Base-by-base conservation (phyloP, 2,888 invertebrate genomes). In the Hemistola chrysoprasaria region DNA sequence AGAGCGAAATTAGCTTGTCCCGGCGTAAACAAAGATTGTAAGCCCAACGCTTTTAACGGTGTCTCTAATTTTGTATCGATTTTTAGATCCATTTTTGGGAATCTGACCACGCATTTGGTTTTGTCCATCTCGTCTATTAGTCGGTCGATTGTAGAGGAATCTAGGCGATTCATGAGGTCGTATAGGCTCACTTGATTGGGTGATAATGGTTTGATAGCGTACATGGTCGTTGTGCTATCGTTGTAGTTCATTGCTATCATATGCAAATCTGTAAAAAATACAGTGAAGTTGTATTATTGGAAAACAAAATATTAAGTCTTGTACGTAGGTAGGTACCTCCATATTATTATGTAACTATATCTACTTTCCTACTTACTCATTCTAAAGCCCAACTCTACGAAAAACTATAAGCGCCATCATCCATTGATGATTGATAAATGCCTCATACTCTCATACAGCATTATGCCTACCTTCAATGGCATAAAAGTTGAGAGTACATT, bases 11-110 rank as follows among this genome's bases (percentile, higher is more conserved):
- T 94, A 0, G 94, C 92, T 33, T 77, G 65, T 0, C 52, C 52
- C 0, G 91, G 89, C 42, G 86, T 69, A 65, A 96, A 96, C 44
- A 96, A 78, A 0, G 92, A 88, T 1, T 70, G 65, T 0, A 95
- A 65, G 0, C 94, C 94, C 40, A 95, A 65, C 1, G 71, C 63
- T 48, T 90, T 71, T 2, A 95, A 73, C 0, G 91, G 59, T 0
- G 78, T 48, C 40, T 89, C 91, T 25, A 95, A 69, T 50, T 90
- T 87, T 1, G 91, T 57, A 0, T 86, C 90, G 29, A 87, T 91
- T 46, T 91, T 90, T 1, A 96, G 75, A 54, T 92, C 91, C 92
- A 96, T 93, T 70, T 93, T 94, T 0, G 95, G 95, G 22, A 93
- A 86, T 21, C 92, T 81, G 0, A 93, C 68, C 1, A 93, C 78